Conservation (phyloP, 2,113 vertebrate genomes). For the Calonectris borealis region DNA sequence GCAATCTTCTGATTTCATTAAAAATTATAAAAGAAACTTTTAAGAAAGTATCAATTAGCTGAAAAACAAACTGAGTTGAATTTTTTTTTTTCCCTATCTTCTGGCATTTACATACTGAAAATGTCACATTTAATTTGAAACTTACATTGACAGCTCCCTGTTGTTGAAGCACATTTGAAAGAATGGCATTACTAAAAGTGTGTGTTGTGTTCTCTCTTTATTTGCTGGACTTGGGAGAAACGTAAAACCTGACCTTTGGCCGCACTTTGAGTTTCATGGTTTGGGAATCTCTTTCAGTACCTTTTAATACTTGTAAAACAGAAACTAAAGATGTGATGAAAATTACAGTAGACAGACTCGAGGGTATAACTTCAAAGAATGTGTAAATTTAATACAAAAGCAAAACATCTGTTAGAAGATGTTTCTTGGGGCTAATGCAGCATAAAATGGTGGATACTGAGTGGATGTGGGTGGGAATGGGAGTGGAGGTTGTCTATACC, state of each 20-base stretch:
- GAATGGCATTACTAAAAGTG: neutral
- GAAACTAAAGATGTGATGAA: neutral
- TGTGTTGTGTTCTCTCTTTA: neutral
- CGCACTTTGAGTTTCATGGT: neutral
- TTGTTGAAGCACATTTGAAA: neutral
- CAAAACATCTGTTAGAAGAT: conserved; percentile 50
- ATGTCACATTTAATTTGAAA: neutral
- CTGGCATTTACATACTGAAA: neutral
- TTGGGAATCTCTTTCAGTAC: neutral
- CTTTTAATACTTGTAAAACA: conserved; percentile 12
- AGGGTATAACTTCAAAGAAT: conserved; percentile 38
- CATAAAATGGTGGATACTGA: neutral
- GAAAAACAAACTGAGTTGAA: neutral
- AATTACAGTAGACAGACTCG: conserved; percentile 5
- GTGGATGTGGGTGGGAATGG: neutral
- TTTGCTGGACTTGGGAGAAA: neutral
- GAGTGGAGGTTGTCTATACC: neutral
- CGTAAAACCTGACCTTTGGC: conserved; percentile 2
- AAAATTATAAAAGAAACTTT: neutral
- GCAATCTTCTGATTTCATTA: neutral
- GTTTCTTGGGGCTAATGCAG: conserved; percentile 43
- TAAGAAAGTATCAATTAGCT: neutral
- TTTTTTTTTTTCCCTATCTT: neutral
- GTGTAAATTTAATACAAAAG: conserved; percentile 52
- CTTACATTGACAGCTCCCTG: neutral